Percentiles rank a stretch among this genome's conserved stretches.
Conservation (phyloP, 2,888 invertebrate genomes). For the Himalopsyche japonica region DNA sequence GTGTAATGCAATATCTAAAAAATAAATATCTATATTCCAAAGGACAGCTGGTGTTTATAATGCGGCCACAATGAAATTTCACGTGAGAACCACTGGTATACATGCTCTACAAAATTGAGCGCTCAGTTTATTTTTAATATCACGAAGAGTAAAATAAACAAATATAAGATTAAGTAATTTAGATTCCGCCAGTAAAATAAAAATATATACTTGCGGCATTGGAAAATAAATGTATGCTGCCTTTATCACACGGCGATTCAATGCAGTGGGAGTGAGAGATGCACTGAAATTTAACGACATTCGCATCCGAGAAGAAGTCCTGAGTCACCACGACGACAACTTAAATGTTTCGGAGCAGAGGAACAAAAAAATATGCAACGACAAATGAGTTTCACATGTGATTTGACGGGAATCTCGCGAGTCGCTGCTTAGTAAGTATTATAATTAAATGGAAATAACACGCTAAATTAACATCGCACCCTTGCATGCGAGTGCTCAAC, state of each 20-base stretch:
- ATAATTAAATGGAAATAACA: neutral
- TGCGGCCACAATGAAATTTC: neutral
- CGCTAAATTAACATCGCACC: neutral
- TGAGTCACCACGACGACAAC: slow-evolving; percentile 13
- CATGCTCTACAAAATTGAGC: too few relatives aligned
- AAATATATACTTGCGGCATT: too few relatives aligned
- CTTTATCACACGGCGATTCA: neutral
- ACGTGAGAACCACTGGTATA: too few relatives aligned
- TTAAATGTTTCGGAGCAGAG: slow-evolving; percentile 17
- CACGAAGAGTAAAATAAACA: too few relatives aligned
- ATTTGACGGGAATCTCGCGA: neutral
- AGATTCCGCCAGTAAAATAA: too few relatives aligned
- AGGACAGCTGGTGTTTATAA: too few relatives aligned
- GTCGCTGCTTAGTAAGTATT: neutral
- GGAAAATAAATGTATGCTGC: too few relatives aligned
- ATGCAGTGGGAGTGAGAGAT: neutral
- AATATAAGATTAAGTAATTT: too few relatives aligned
- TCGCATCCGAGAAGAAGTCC: neutral
- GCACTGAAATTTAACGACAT: neutral
- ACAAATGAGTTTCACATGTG: slow-evolving; percentile 28
- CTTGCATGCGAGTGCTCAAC: neutral
- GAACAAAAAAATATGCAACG: slow-evolving; percentile 21
- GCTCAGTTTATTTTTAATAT: too few relatives aligned
- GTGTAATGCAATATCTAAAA: too few relatives aligned
- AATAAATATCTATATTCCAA: too few relatives aligned